Evolutionary conservation across 2,113 vertebrate species (phyloP).

Genomic region (Ictalurus punctatus): DNA sequence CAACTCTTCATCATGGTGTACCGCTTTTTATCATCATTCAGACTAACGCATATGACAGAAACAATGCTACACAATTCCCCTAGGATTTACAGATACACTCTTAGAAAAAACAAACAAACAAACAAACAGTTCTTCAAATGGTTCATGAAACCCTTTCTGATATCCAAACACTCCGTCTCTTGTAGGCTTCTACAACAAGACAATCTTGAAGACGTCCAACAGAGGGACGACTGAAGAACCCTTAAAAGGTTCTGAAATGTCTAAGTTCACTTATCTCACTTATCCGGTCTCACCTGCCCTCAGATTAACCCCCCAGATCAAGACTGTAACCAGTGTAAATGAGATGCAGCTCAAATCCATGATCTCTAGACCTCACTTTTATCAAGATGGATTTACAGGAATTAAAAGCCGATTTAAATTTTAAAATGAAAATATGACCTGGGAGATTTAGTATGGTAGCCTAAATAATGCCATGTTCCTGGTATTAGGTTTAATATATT

Average conservation of each 20-base stretch:
- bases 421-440: background rate
- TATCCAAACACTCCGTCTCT: background rate
- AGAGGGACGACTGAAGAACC: background rate
- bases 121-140: slow-evolving; percentile 43
- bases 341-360: background rate
- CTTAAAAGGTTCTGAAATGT: background rate
- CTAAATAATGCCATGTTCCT: no score
- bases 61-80: background rate
- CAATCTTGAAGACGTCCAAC: background rate
- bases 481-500: background rate
- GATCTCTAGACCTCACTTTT: background rate
- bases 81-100: background rate
- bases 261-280: background rate
- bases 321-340: background rate
- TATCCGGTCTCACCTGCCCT: slow-evolving; percentile 28
- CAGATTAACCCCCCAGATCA: slow-evolving; percentile 7
- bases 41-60: background rate
- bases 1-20: background rate
- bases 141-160: background rate
- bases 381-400: background rate
- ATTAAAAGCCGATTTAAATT: background rate
- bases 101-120: background rate
- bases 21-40: background rate
- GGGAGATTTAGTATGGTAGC: no score
- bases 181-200: background rate